Base-by-base conservation (phyloP, 1,140 invertebrate genomes). In the Diabrotica virgifera region DNA sequence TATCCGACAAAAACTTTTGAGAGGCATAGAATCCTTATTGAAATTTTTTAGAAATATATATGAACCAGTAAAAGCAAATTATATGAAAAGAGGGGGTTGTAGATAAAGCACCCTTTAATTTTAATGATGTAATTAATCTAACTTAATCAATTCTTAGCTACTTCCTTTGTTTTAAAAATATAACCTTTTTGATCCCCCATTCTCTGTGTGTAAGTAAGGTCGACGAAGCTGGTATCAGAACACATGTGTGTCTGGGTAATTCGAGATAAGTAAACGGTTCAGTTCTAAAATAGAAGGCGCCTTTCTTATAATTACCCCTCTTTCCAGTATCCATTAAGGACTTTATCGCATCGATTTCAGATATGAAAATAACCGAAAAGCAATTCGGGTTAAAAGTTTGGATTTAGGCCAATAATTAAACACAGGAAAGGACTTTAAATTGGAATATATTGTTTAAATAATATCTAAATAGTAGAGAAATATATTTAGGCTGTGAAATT, bases 211-310 rank as follows among this genome's bases (percentile, higher is more conserved):
- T 46, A 46, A 8, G 8, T 46, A 46, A 46, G n/a, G 50, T 13
- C 53, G 62, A 56, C 24, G 8, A 24, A 51, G 13, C 36, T 13
- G 24, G 10, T 37, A 38, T 12, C 52, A 55, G 37, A 37, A 38
- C 61, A 62, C 61, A 62, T 62, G 53, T 62, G 61, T 62, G 51
- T 63, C 60, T 14, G 54, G 13, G 52, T 55, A 63, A 62, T 63
- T 63, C 46, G 37, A 63, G 62, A 63, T 63, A 63, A 63, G 62
- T 35, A 46, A 54, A 62, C 10, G 52, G 62, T 54, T 63, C 35
- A 36, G 38, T 38, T 63, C 36, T 11, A 35, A 63, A 63, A 61
- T 55, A 55, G 52, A 51, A 56, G 62, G 62, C 62, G 38, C 52
- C 62, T 8, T 54, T 24, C 50, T 54, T 50, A 63, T 63, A 63